Evolutionary conservation across 2,888 invertebrate species (phyloP).

Genomic region (Boloria selene): DNA sequence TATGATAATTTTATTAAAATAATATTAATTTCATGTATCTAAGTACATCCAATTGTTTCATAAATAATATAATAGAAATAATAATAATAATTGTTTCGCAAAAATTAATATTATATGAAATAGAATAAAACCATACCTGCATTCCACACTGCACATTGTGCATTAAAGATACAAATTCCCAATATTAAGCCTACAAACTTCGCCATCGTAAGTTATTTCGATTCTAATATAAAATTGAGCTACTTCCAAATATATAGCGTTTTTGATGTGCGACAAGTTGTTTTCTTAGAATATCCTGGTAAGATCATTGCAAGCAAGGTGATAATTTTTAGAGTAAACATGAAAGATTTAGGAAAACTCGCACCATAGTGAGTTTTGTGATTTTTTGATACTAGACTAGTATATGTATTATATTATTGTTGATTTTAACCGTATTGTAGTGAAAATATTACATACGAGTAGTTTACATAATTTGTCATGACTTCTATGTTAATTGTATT

Average conservation of each 20-base stretch:
- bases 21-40: too few relatives aligned
- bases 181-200: conserved; percentile 46
- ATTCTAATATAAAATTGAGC: conserved; percentile 46
- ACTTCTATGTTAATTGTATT: not conserved
- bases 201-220: conserved; percentile 47
- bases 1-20: too few relatives aligned
- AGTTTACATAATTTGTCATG: conserved; percentile 1
- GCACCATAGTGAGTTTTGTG: not conserved
- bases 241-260: conserved; percentile 56
- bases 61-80: conserved; percentile 3
- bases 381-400: conserved; percentile 23
- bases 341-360: conserved; percentile 17
- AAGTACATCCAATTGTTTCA: too few relatives aligned
- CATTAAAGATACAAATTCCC: conserved; percentile 45
- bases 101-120: not conserved
- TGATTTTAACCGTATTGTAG: too few relatives aligned
- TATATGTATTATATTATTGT: not conserved
- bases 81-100: not conserved
- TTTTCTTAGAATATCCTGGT: conserved; percentile 59
- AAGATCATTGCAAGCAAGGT: conserved; percentile 47
- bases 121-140: conserved; percentile 5
- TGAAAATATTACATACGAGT: too few relatives aligned
- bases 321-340: conserved; percentile 37
- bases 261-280: conserved; percentile 45
- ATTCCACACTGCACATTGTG: conserved; percentile 48